These are phyloP conservation scores for Drosophila algonquin DNA, from an alignment of 2,888 invertebrate species.

Conservation along the genomic window DNA sequence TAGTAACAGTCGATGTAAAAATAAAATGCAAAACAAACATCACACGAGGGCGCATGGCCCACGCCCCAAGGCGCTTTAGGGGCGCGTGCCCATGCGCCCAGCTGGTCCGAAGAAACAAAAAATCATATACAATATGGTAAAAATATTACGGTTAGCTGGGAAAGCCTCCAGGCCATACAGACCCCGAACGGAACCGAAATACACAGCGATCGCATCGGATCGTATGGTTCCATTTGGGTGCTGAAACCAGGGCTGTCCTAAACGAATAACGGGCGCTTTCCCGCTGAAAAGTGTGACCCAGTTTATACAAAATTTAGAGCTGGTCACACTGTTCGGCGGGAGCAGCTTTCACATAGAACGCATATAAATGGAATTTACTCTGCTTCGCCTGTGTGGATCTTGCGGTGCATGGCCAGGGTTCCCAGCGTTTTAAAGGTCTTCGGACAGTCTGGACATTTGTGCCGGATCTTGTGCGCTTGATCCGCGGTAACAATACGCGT, in stretches of 20 bases:
- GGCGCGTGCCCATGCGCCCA: slow-evolving; percentile 72
- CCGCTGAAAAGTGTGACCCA: slow-evolving; percentile 8
- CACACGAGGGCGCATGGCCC: slow-evolving; percentile 67
- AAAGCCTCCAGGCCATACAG: neutral
- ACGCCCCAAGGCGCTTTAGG: slow-evolving; percentile 61
- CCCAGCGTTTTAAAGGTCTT: slow-evolving; percentile 83
- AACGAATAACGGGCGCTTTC: slow-evolving; percentile 18
- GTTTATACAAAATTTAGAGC: neutral
- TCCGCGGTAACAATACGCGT: slow-evolving; percentile 66
- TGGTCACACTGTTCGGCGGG: slow-evolving; percentile 2
- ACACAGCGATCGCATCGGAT: neutral
- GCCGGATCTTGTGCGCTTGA: slow-evolving; percentile 79
- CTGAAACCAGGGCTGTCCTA: slow-evolving; percentile 5
- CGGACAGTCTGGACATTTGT: slow-evolving; percentile 83
- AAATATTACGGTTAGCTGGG: slow-evolving; percentile 42
- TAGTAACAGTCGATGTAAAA: slow-evolving; percentile 65
- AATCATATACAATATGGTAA: slow-evolving; percentile 52
- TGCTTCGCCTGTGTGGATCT: slow-evolving; percentile 83
- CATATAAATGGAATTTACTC: slow-evolving; percentile 81
- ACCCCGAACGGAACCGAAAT: slow-evolving; percentile 2
- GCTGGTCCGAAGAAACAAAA: slow-evolving; percentile 69
- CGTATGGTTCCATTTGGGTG: slow-evolving; percentile 11
- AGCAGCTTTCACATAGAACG: slow-evolving; percentile 20
- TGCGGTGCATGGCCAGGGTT: slow-evolving; percentile 83
- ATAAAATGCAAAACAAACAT: slow-evolving; percentile 48